Percentiles rank a stretch among this genome's conserved stretches.
phyloP scores from a whole-genome alignment of 2,888 invertebrate genomes.

The Teinopalpus imperialis region DNA sequence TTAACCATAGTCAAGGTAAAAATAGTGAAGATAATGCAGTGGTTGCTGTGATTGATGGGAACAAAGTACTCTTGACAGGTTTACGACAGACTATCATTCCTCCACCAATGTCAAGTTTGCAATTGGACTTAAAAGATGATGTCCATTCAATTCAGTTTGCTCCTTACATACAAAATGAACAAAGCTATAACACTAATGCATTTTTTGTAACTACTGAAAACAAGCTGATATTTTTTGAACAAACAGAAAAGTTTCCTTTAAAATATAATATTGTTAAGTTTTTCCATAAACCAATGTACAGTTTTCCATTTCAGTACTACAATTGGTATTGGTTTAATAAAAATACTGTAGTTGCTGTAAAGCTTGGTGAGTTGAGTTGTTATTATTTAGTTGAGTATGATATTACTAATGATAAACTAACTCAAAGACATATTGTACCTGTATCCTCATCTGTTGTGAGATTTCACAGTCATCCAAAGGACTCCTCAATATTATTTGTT shows the following conservation, averaged over 20 bases:
- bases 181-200: conserved; percentile 55
- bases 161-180: conserved; percentile 36
- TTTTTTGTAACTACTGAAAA: conserved; percentile 61
- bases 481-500: conserved; percentile 44
- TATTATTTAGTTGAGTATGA: conserved; percentile 54
- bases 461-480: conserved; percentile 53
- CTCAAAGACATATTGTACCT: conserved; percentile 37
- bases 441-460: conserved; percentile 53
- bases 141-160: conserved; percentile 84
- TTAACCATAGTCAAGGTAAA: conserved; percentile 79
- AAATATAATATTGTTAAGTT: conserved; percentile 48
- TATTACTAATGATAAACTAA: conserved; percentile 40
- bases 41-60: conserved; percentile 90
- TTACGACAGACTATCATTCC: conserved; percentile 89
- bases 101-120: conserved; percentile 89
- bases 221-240: conserved; percentile 60
- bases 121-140: conserved; percentile 75
- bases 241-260: conserved; percentile 56
- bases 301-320: conserved; percentile 65
- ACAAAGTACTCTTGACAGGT: conserved; percentile 85
- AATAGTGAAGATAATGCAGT: conserved; percentile 78
- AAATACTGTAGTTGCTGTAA: conserved; percentile 63
- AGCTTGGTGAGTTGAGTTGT: conserved; percentile 39
- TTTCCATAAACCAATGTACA: conserved; percentile 40
- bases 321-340: conserved; percentile 82